Base-by-base conservation (phyloP, 2,888 invertebrate genomes). In the Andricus curvator region DNA sequence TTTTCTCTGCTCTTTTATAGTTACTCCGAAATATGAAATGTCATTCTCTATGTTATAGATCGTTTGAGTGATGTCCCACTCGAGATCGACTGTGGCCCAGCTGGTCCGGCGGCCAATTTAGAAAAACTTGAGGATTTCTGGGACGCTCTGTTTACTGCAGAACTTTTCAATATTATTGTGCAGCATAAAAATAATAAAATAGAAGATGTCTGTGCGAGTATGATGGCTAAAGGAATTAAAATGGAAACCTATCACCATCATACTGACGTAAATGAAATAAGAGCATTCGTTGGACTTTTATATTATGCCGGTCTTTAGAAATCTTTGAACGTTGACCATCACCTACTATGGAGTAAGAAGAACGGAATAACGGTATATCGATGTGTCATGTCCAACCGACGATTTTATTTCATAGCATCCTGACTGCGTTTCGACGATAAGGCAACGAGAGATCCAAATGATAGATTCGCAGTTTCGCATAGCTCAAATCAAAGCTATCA, bases 261-360 rank as follows among this genome's bases (percentile, higher is more conserved):
- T 79, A 82, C 84, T 64, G 64, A 78, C 79, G 78, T 41, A 79
- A 66, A 67, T 77, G 87, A 86, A 84, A 84, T 88, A 56, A 80
- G 80, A 41, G 88, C 85, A 74, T 82, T 85, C n/a, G 80, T 87
- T 48, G 87, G 86, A 17, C 77, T 86, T 6, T 82, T 88, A 48
- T 77, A 56, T 25, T 77, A 77, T 25, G 15, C 29, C 20, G 77
- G 8, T n/a, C 62, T 66, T 60, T 77, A 62, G 77, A 62, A 77
- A 60, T 77, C 77, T 8, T 77, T 62, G 25, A 22, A 77, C 22
- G 77, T 77, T 60, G 77, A 77, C 37, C 15, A 77, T 77, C 68
- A 77, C 22, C 5, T 64, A 37, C 77, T 77, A 17, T 77, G 77
- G 77, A n/a, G 62, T 13, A 77, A 77, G 15, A 62, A 77, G n/a